Percentiles rank a stretch among this genome's conserved stretches.
These are phyloP conservation scores for Paguma larvata DNA, from an alignment of 2,797 vertebrate genomes.

Conservation along the genomic window DNA sequence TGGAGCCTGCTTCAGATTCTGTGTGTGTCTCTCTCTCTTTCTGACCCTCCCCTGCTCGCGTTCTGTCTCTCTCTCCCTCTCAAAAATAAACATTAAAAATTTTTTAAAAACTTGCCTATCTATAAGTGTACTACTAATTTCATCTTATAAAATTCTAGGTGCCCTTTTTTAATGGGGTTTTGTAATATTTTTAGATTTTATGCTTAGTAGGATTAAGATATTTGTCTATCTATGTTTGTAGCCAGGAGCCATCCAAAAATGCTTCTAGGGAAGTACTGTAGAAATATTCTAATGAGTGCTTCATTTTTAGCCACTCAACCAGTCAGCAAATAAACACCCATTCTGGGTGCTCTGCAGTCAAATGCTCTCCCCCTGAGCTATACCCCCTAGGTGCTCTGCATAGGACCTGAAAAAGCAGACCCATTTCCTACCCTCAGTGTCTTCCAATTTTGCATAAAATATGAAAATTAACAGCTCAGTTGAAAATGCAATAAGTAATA, in stretches of 20 bases:
- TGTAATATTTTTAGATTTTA: not conserved
- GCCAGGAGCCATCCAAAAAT: not conserved
- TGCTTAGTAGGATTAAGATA: slow-evolving; percentile 19
- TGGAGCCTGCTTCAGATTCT: no score
- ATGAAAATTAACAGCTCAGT: not conserved
- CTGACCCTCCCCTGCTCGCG: no score
- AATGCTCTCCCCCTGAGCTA: no score
- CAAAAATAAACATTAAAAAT: no score
- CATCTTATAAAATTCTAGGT: not conserved
- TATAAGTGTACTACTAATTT: not conserved
- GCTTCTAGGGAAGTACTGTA: not conserved
- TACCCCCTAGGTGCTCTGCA: not conserved
- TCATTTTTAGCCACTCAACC: not conserved
- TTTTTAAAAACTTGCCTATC: not conserved
- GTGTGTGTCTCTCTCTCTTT: no score
- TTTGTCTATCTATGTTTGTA: not conserved
- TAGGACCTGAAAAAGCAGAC: not conserved
- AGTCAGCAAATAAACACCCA: not conserved
- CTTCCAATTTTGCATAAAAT: not conserved
- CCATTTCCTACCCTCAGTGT: not conserved
- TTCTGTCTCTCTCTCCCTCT: no score
- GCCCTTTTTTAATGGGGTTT: not conserved
- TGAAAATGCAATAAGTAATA: not conserved
- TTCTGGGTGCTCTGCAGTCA: not conserved
- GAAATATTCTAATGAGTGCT: not conserved